These are phyloP conservation scores for Vanessa tameamea DNA, from an alignment of 1,140 invertebrate species.

Conservation along the genomic window DNA sequence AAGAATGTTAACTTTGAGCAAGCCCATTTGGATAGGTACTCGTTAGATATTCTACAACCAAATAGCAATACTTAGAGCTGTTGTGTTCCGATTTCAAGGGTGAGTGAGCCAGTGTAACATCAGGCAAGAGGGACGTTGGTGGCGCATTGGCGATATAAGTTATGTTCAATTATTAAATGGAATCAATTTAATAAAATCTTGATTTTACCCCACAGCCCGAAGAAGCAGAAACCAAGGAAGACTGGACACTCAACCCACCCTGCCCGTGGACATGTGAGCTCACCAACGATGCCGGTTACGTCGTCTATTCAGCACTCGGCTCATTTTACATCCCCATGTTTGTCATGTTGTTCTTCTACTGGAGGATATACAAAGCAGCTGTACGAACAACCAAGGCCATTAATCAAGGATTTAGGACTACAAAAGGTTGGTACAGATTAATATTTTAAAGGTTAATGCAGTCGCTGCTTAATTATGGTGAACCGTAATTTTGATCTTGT, in stretches of 20 bases:
- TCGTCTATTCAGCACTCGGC: conserved; percentile 93
- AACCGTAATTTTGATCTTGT: background rate
- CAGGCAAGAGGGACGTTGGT: too few relatives aligned
- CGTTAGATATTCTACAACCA: too few relatives aligned
- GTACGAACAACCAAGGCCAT: conserved; percentile 94
- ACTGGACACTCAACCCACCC: conserved; percentile 73
- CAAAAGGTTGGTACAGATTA: conserved; percentile 83
- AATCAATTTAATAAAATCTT: too few relatives aligned
- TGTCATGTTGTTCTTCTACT: conserved; percentile 98
- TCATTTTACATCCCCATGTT: conserved; percentile 98
- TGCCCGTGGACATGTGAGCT: conserved; percentile 94
- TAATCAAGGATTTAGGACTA: conserved; percentile 95
- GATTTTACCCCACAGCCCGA: conserved; percentile 46
- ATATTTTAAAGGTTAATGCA: background rate
- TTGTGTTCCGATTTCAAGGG: too few relatives aligned
- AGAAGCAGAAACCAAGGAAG: conserved; percentile 53
- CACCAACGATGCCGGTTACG: conserved; percentile 92
- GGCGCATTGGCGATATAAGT: too few relatives aligned
- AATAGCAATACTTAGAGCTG: too few relatives aligned
- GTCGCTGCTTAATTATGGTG: background rate
- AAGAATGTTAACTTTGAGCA: too few relatives aligned
- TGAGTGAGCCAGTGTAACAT: too few relatives aligned
- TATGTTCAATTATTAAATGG: too few relatives aligned
- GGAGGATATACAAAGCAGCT: conserved; percentile 96
- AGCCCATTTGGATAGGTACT: too few relatives aligned